Percentiles rank a stretch among this genome's conserved stretches.
phyloP scores from a whole-genome alignment of 2,113 vertebrate genomes.

The Trachemys scripta region DNA sequence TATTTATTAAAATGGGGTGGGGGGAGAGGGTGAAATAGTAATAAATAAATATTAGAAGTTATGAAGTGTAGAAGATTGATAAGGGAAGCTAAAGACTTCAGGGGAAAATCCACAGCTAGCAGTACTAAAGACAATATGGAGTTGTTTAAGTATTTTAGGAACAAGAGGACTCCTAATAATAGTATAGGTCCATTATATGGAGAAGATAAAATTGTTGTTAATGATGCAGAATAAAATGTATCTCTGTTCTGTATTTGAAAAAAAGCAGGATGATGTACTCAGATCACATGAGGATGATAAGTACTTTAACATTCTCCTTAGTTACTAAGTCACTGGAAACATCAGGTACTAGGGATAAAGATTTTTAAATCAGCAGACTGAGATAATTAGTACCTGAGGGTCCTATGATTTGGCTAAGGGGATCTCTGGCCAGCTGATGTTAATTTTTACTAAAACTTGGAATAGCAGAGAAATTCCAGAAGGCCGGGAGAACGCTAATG shows the following conservation, averaged over 20 bases:
- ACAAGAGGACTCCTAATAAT: background rate
- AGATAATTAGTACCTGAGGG: slow-evolving; percentile 16
- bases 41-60: too few relatives aligned
- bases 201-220: background rate
- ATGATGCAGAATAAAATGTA: background rate
- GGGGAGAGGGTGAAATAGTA: background rate
- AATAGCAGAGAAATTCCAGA: slow-evolving; percentile 42
- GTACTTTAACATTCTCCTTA: background rate
- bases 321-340: slow-evolving; percentile 60
- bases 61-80: background rate
- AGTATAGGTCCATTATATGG: background rate
- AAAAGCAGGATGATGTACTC: slow-evolving; percentile 13
- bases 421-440: slow-evolving; percentile 16
- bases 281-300: background rate
- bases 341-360: background rate
- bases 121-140: background rate
- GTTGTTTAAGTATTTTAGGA: background rate
- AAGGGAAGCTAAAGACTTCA: background rate
- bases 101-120: background rate
- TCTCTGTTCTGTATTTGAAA: background rate
- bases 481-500: slow-evolving; percentile 40
- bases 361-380: background rate
- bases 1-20: background rate
- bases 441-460: slow-evolving; percentile 6
- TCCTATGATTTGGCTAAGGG: slow-evolving; percentile 21